Conservation (phyloP, 1,140 invertebrate species). For the Leptopilina clavipes region DNA sequence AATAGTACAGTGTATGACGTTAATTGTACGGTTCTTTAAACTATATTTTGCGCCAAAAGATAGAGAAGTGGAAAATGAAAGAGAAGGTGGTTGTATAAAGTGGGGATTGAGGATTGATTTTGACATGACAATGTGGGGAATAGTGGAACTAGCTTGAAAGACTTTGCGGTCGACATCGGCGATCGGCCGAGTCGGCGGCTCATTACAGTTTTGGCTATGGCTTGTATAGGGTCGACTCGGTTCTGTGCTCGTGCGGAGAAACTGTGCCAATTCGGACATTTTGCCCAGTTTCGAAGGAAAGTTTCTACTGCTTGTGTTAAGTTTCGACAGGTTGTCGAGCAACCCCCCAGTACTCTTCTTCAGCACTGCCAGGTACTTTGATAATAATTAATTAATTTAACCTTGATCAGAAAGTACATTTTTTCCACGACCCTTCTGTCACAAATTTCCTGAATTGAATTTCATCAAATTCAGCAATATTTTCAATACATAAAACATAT, state of each 20-base stretch:
- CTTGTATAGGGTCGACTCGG: constrained; percentile 85
- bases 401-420: not conserved
- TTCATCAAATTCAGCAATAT: not conserved
- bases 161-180: not conserved
- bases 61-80: not conserved
- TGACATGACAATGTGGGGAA: constrained; percentile 1
- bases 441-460: not conserved
- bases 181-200: constrained; percentile 19
- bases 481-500: not conserved
- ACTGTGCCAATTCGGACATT: constrained; percentile 83
- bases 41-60: not conserved
- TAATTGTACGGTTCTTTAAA: no score
- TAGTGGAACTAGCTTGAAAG: not conserved
- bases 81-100: not conserved
- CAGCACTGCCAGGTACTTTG: constrained; percentile 52
- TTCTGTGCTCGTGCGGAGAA: constrained; percentile 85
- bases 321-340: constrained; percentile 46
- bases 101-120: not conserved
- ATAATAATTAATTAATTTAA: not conserved
- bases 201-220: constrained; percentile 83
- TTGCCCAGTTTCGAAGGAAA: constrained; percentile 56
- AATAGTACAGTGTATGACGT: not conserved
- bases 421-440: not conserved
- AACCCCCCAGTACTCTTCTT: constrained; percentile 46
- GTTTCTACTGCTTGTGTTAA: constrained; percentile 51